Base-by-base conservation (phyloP, 1,140 invertebrate genomes). In the Euglossa dilemma region DNA sequence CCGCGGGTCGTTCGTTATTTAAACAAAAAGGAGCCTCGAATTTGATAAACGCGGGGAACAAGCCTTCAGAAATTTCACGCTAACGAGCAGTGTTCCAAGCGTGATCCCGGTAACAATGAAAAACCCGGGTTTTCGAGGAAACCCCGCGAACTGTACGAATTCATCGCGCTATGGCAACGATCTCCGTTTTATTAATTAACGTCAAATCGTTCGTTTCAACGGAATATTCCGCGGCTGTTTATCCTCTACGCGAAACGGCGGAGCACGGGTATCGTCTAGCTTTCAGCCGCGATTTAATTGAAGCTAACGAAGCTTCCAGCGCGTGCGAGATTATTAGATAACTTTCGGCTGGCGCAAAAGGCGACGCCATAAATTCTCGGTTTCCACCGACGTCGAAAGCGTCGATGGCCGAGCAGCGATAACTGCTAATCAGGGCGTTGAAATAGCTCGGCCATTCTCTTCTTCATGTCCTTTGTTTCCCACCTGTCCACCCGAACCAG, bases 221-320 rank as follows among this genome's bases (percentile, higher is more conserved):
- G 36, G 23, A 54, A 66, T 66, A 56, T 54, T 56, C n/a, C 20
- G 47, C 6, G 45, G 25, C 20, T 56, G 52, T 75, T 74, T 64
- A 66, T 47, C 20, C 59, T 2, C 9, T 50, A 14, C 59, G 28
- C n/a, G 23, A 50, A 47, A 74, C 18, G n/a, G 20, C 54, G 57
- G 20, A 64, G 28, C 45, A n/a, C 45, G 1, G 36, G 3, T 11
- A 14, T 18, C 45, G 52, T 2, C 54, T 23, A 52, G 43, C 14
- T 28, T 52, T 57, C 50, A 25, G 14, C 20, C 36, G 54, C 36
- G 69, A 82, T 82, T 69, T 43, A 75, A 77, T 77, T 77, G 25
- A 28, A 64, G 45, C 54, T 82, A 77, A 82, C 52, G 63, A 52
- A 77, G 73, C 63, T 25, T 18, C 20, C 16, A 23, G 25, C 18